Conservation (phyloP, 2,888 invertebrate genomes). For the Dicycla oo region DNA sequence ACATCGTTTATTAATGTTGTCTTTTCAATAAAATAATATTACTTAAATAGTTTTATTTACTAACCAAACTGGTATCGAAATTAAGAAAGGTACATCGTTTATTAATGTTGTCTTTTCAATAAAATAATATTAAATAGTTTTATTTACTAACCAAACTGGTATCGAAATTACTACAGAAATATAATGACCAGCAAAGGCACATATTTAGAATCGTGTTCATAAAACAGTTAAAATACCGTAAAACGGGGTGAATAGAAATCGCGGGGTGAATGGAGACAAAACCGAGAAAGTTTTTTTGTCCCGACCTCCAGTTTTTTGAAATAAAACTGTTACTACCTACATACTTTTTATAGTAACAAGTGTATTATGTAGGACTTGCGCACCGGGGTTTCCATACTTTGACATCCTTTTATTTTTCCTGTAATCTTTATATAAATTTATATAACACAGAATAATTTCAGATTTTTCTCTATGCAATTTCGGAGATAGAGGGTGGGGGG, state of each 20-base stretch:
- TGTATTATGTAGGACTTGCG: too few relatives aligned
- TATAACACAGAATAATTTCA: too few relatives aligned
- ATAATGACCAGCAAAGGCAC: constrained; percentile 2
- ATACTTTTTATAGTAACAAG: neutral
- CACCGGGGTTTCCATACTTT: too few relatives aligned
- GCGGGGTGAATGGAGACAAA: too few relatives aligned
- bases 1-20: constrained; percentile 50
- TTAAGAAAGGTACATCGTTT: constrained; percentile 55
- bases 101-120: constrained; percentile 37
- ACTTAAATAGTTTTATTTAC: constrained; percentile 11
- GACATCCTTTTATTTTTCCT: too few relatives aligned
- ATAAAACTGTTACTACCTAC: too few relatives aligned
- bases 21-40: constrained; percentile 30
- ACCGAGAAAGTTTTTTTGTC: too few relatives aligned
- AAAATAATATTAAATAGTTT: constrained; percentile 22
- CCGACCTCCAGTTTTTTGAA: too few relatives aligned
- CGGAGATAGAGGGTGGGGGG: too few relatives aligned
- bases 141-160: constrained; percentile 3
- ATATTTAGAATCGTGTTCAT: neutral
- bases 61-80: constrained; percentile 12
- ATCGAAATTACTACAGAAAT: constrained; percentile 4
- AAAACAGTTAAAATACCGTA: neutral
- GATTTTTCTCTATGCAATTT: too few relatives aligned
- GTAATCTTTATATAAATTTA: too few relatives aligned
- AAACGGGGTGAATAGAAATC: too few relatives aligned